Evolutionary conservation across 92 coral and sea anemone species (phyloP).

Genomic region (Diadumene lineata): DNA sequence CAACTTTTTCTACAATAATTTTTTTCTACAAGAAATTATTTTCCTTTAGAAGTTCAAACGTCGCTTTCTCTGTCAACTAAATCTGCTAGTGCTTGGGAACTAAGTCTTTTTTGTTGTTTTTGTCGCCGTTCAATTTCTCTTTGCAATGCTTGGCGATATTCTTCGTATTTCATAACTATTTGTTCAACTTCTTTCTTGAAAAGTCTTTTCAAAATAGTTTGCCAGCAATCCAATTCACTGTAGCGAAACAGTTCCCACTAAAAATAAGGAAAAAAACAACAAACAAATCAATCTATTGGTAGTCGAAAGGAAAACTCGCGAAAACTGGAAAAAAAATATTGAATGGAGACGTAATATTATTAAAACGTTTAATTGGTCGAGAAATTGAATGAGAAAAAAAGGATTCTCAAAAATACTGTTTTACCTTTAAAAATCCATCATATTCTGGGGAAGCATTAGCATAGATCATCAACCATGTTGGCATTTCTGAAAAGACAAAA

Average conservation of each 20-base stretch:
- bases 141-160: slow-evolving; percentile 85
- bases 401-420: no score
- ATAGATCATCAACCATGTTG: slow-evolving; percentile 94
- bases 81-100: slow-evolving; percentile 29
- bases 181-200: slow-evolving; percentile 91
- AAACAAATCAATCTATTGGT: background rate
- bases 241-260: slow-evolving; percentile 98
- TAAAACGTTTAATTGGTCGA: background rate
- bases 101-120: slow-evolving; percentile 46
- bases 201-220: slow-evolving; percentile 82
- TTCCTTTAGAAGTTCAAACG: slow-evolving; percentile 10
- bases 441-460: slow-evolving; percentile 92
- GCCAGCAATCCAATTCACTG: slow-evolving; percentile 93
- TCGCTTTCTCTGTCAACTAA: slow-evolving; percentile 33
- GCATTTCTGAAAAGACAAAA: slow-evolving; percentile 65
- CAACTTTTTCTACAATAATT: background rate
- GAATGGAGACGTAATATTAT: background rate
- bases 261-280: background rate
- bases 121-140: slow-evolving; percentile 68
- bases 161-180: slow-evolving; percentile 89
- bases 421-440: slow-evolving; percentile 87
- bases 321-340: no score
- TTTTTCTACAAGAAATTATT: background rate
- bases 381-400: no score
- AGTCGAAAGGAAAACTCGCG: no score